These are phyloP conservation scores for Drosophila demipolita DNA, from an alignment of 2,888 invertebrate species.

Conservation along the genomic window DNA sequence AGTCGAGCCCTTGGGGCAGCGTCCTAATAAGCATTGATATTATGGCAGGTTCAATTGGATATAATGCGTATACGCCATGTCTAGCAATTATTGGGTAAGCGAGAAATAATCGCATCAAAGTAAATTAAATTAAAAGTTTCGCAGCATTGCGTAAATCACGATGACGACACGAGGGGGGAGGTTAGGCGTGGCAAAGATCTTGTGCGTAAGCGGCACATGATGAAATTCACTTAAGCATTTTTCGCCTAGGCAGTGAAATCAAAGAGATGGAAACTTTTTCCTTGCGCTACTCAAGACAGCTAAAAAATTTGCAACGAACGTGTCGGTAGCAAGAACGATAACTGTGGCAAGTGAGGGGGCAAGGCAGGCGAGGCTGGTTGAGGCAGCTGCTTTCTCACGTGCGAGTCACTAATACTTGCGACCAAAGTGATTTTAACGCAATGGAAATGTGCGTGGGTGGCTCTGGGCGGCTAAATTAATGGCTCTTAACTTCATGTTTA, in stretches of 20 bases:
- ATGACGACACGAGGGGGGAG: too few species aligned
- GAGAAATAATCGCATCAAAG: constrained; percentile 69
- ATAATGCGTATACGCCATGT: constrained; percentile 56
- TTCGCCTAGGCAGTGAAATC: constrained; percentile 57
- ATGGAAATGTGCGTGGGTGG: constrained; percentile 59
- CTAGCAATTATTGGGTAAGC: constrained; percentile 37
- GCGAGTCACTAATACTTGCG: constrained; percentile 58
- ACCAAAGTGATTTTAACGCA: constrained; percentile 75
- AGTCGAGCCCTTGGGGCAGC: constrained; percentile 15
- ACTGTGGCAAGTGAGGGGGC: not conserved
- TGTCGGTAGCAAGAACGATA: constrained; percentile 38
- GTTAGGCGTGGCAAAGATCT: not conserved
- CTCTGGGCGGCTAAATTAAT: constrained; percentile 69
- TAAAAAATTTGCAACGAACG: constrained; percentile 70
- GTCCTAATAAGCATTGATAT: constrained; percentile 58
- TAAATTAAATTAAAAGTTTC: constrained; percentile 76
- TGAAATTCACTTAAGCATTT: constrained; percentile 75
- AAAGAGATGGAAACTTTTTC: constrained; percentile 61
- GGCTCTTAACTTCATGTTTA: constrained; percentile 78
- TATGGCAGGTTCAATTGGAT: constrained; percentile 6
- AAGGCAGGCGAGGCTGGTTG: not conserved
- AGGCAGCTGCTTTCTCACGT: constrained; percentile 25
- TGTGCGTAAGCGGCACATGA: constrained; percentile 63
- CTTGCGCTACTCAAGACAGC: constrained; percentile 12
- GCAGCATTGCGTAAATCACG: constrained; percentile 67